phyloP scores from a whole-genome alignment of 2,888 invertebrate species.

The Harpalus rubripes region DNA sequence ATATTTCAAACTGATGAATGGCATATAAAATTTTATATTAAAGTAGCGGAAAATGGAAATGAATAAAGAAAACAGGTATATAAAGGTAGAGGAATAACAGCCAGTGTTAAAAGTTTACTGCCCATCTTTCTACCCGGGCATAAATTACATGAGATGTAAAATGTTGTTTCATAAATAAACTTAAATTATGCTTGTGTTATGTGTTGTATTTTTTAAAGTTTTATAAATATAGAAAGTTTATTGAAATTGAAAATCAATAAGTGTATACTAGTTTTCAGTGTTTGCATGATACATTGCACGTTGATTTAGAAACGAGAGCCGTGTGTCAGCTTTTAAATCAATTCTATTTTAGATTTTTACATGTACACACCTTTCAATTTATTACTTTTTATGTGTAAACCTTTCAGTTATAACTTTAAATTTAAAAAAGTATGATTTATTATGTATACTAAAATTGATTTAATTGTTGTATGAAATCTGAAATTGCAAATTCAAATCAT shows the following conservation, averaged over 20 bases:
- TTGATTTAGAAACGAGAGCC: slow-evolving; percentile 28
- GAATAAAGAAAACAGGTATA: slow-evolving; percentile 38
- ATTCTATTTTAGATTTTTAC: slow-evolving; percentile 46
- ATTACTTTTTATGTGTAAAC: slow-evolving; percentile 14
- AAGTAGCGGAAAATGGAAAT: slow-evolving; percentile 2
- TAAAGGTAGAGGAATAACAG: slow-evolving; percentile 28
- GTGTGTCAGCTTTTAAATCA: slow-evolving; percentile 26
- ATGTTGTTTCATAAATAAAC: slow-evolving; percentile 48
- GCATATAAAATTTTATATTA: slow-evolving; percentile 38
- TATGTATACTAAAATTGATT: background rate
- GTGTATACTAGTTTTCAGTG: slow-evolving; percentile 23
- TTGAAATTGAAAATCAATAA: slow-evolving; percentile 55
- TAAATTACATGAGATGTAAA: slow-evolving; percentile 55
- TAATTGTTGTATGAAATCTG: background rate
- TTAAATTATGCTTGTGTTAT: slow-evolving; percentile 32
- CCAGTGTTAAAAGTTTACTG: slow-evolving; percentile 44
- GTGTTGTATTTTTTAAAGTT: slow-evolving; percentile 43
- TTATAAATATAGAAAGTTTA: slow-evolving; percentile 51
- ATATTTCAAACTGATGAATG: slow-evolving; percentile 33
- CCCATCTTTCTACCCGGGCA: slow-evolving; percentile 23
- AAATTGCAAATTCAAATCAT: background rate
- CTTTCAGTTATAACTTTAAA: background rate
- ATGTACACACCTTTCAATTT: slow-evolving; percentile 33
- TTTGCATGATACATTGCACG: slow-evolving; percentile 45
- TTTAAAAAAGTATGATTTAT: background rate